Evolutionary conservation across 1,140 invertebrate species (phyloP).

Genomic region (Caenorhabditis remanei): DNA sequence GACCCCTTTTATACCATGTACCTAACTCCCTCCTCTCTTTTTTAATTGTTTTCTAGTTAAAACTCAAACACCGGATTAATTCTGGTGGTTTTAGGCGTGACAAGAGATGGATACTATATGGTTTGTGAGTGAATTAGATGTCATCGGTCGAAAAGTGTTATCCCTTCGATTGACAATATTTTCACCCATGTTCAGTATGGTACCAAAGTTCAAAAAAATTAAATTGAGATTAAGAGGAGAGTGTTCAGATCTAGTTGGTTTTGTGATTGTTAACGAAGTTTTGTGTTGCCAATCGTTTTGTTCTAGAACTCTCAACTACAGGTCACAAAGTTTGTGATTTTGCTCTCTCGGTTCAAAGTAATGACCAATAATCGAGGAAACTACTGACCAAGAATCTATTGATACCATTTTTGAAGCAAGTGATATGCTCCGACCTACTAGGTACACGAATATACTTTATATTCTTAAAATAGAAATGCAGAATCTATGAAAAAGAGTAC

Average conservation of each 20-base stretch:
- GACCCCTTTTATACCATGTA: neutral
- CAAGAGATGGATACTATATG: neutral
- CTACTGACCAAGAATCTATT: too few species aligned
- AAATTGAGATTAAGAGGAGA: neutral
- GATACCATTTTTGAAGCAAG: too few species aligned
- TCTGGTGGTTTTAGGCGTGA: neutral
- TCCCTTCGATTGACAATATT: neutral
- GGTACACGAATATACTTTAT: too few species aligned
- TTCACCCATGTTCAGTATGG: neutral
- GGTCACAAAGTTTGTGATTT: neutral
- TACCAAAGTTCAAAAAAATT: constrained; percentile 40
- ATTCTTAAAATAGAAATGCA: too few species aligned
- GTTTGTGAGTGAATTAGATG: neutral
- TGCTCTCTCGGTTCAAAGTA: too few species aligned
- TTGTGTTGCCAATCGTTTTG: neutral
- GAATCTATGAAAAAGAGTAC: too few species aligned
- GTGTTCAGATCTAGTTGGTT: neutral
- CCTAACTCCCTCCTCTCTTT: neutral
- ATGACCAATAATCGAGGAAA: too few species aligned
- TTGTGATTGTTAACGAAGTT: neutral
- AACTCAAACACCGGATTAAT: constrained; percentile 22
- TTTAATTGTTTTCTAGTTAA: constrained; percentile 19
- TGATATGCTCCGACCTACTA: too few species aligned
- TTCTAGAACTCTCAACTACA: constrained; percentile 3
- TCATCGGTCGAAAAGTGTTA: neutral